phyloP scores from a whole-genome alignment of 2,113 vertebrate genomes.

The Mungos mungo region DNA sequence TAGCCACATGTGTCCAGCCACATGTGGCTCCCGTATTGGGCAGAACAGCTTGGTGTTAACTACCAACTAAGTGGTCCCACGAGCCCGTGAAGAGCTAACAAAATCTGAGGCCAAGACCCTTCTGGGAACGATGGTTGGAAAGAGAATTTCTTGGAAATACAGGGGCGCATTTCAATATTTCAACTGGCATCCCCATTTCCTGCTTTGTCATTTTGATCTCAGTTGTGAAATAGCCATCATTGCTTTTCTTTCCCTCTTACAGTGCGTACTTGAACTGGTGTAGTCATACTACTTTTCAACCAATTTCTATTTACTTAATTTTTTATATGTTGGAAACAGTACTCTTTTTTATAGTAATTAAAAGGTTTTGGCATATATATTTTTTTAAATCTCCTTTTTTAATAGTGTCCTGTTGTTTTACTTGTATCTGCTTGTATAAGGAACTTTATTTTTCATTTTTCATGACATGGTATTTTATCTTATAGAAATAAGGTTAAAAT shows the following conservation, averaged over 20 bases:
- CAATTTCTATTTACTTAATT: not conserved
- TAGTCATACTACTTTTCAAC: not conserved
- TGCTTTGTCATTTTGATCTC: not conserved
- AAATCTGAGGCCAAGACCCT: slow-evolving; percentile 22
- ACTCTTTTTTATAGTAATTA: not conserved
- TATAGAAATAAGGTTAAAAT: not conserved
- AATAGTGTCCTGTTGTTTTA: not conserved
- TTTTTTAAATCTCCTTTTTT: not conserved
- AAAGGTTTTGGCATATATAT: slow-evolving; percentile 28
- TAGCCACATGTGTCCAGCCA: not conserved
- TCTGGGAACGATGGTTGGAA: slow-evolving; percentile 36
- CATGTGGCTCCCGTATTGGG: not conserved
- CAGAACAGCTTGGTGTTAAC: not conserved
- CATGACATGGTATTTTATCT: not conserved
- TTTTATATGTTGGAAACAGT: slow-evolving; percentile 9
- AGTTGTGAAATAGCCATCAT: not conserved
- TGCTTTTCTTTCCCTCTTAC: slow-evolving; percentile 9
- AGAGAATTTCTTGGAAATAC: slow-evolving; percentile 1
- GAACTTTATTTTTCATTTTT: slow-evolving; percentile 41
- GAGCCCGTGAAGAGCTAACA: not conserved
- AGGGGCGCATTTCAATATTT: slow-evolving; percentile 24
- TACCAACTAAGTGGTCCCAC: slow-evolving; percentile 29
- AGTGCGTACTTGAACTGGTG: not conserved
- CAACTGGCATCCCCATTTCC: not conserved
- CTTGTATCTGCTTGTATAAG: not conserved